phyloP scores from a whole-genome alignment of 2,113 vertebrate species.

The Xiphophorus hellerii region DNA sequence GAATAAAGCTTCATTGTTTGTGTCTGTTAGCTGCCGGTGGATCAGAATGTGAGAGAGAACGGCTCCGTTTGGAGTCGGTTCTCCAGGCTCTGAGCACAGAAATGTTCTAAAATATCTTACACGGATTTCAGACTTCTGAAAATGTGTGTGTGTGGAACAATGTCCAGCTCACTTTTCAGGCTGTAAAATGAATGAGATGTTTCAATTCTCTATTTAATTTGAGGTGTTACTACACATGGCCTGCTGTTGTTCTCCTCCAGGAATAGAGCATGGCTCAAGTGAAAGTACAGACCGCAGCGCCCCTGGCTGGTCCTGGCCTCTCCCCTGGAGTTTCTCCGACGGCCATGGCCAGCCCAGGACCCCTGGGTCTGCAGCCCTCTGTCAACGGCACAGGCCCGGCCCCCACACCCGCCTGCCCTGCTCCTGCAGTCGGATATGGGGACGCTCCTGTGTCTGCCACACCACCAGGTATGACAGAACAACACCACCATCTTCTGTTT shows the following conservation, averaged over 20 bases:
- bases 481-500: not conserved
- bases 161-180: not conserved
- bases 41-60: conserved; percentile 68
- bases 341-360: conserved; percentile 83
- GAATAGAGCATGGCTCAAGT: conserved; percentile 92
- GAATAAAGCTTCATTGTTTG: conserved; percentile 75
- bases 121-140: not conserved
- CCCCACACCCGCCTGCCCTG: conserved; percentile 81
- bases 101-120: conserved; percentile 23
- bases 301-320: conserved; percentile 86
- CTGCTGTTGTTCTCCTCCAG: conserved; percentile 63
- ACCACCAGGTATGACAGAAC: conserved; percentile 76
- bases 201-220: not conserved
- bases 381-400: conserved; percentile 88
- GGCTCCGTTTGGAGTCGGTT: conserved; percentile 54
- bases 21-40: conserved; percentile 58
- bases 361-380: conserved; percentile 86
- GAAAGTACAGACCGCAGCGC: conserved; percentile 90
- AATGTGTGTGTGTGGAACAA: not conserved
- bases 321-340: conserved; percentile 81
- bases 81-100: conserved; percentile 25
- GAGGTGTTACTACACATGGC: not conserved
- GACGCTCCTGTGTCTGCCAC: conserved; percentile 82
- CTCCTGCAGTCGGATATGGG: conserved; percentile 82
- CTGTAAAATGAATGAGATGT: not conserved